Evolutionary conservation across 2,113 vertebrate species (phyloP), one percentile per base, ranked within the genome.

Genomic region (Geococcyx californianus): DNA sequence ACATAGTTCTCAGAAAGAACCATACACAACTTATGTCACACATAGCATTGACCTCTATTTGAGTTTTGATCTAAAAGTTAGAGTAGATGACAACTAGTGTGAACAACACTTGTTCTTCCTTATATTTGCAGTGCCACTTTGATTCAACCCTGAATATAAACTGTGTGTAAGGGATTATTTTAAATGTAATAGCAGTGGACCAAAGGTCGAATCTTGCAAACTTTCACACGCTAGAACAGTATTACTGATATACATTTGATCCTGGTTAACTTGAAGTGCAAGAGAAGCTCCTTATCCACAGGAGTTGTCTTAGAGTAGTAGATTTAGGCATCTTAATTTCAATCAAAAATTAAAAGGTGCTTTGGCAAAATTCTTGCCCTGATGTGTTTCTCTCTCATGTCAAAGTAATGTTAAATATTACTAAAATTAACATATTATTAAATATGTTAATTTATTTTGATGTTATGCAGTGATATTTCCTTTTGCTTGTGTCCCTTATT

Each of bases 371-470:
- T 49, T 95, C 31, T 80, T 85, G 8, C 29, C 6, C 25, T 12
- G 1, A 36, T 83, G 16, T 54, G 25, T 85, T 93, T 79, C 36
- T 75, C 28, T 56, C 40, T 93, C 15, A 33, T 73, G 54, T 82
- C 67, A 79, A 94, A 87, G 23, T 76, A 94, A 91, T 87, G 69
- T 68, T 82, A 94, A 92, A 87, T 58, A 42, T 42, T 42, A 42
- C 40, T 42, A 42, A 42, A 42, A 42, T 42, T 10, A 42, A 42
- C 40, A 13, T 11, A 11, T 42, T 42, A 42, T 42, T 42, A 42
- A 42, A 11, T 42, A 42, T 42, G 40, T 42, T 42, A 42, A 42
- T 85, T 87, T 82, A 58, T 94, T 94, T n/a, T 79, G 87, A 78
- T 72, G 47, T n/a, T 81, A 54, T 40, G 29, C 18, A 79, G 66